Evolutionary conservation across 2,797 vertebrate species (phyloP).

Genomic region (Myoxocephalus aenaeus): DNA sequence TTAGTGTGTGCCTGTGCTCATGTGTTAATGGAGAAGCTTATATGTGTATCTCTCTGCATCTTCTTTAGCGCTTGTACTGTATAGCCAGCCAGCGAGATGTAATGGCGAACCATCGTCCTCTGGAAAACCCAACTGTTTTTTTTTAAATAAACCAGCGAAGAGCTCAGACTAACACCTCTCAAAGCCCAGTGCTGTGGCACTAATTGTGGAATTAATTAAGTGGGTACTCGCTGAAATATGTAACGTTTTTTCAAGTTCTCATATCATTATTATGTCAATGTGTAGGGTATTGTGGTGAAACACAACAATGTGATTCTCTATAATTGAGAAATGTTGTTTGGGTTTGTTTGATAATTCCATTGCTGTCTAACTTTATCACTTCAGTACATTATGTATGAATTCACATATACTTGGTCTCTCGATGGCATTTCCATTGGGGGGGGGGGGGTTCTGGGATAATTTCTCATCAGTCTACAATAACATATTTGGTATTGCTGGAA

Average conservation of each 20-base stretch:
- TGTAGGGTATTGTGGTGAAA: not conserved
- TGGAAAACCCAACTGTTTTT: slow-evolving; percentile 18
- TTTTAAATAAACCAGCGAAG: slow-evolving; percentile 24
- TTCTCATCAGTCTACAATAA: too few species aligned
- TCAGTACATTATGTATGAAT: not conserved
- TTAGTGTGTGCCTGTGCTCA: too few species aligned
- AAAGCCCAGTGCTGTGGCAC: not conserved
- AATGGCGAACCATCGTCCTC: slow-evolving; percentile 40
- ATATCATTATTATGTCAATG: not conserved
- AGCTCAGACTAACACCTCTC: not conserved
- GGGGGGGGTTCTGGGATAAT: too few species aligned
- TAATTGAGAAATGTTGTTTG: not conserved
- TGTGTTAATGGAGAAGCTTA: too few species aligned
- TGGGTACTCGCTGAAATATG: slow-evolving; percentile 13
- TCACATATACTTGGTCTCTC: too few species aligned
- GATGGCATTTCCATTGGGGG: too few species aligned
- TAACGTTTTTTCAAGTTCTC: not conserved
- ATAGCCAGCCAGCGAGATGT: slow-evolving; percentile 34
- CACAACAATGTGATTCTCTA: not conserved
- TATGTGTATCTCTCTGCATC: too few species aligned
- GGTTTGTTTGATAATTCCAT: not conserved
- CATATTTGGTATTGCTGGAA: too few species aligned
- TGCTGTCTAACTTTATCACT: not conserved
- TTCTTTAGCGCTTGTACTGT: too few species aligned
- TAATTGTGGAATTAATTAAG: slow-evolving; percentile 27